Conservation (phyloP, 2,888 invertebrate species). For the Heteromurus nitidus region DNA sequence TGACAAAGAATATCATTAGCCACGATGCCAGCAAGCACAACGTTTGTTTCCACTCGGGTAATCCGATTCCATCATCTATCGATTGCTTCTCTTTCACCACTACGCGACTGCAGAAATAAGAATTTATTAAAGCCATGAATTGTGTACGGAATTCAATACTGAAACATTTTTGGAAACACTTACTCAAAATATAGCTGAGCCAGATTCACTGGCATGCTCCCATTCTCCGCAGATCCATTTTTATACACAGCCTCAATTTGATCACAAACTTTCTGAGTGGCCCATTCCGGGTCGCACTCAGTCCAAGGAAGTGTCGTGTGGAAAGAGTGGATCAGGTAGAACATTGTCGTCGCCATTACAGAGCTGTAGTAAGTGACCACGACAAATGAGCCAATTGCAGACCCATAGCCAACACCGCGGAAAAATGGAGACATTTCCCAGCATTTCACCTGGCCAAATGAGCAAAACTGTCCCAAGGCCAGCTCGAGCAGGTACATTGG, state of each 20-base stretch:
- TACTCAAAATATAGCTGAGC: constrained; percentile 69
- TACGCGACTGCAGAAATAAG: constrained; percentile 74
- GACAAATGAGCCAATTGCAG: constrained; percentile 77
- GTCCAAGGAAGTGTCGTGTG: constrained; percentile 74
- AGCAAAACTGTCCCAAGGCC: constrained; percentile 87
- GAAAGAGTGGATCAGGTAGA: constrained; percentile 84
- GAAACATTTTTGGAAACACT: neutral
- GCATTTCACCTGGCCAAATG: constrained; percentile 85
- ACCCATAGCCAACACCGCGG: constrained; percentile 78
- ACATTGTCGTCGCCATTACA: constrained; percentile 84
- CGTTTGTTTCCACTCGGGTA: constrained; percentile 47
- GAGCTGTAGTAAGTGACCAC: constrained; percentile 87
- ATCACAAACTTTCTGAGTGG: constrained; percentile 33
- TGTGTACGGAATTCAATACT: constrained; percentile 73
- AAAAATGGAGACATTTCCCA: constrained; percentile 77
- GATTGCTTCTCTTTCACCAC: constrained; percentile 18
- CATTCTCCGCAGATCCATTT: constrained; percentile 17
- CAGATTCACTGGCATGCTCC: neutral
- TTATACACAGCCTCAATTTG: neutral
- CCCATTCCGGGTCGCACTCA: constrained; percentile 60
- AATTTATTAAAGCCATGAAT: too few species aligned
- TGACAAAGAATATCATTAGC: constrained; percentile 82
- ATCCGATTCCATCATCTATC: constrained; percentile 73
- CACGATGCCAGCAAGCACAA: constrained; percentile 82
- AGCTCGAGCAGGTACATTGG: constrained; percentile 91